These are phyloP conservation scores for Budorcas taxicolor DNA, from an alignment of 2,113 vertebrate genomes.

Conservation along the genomic window DNA sequence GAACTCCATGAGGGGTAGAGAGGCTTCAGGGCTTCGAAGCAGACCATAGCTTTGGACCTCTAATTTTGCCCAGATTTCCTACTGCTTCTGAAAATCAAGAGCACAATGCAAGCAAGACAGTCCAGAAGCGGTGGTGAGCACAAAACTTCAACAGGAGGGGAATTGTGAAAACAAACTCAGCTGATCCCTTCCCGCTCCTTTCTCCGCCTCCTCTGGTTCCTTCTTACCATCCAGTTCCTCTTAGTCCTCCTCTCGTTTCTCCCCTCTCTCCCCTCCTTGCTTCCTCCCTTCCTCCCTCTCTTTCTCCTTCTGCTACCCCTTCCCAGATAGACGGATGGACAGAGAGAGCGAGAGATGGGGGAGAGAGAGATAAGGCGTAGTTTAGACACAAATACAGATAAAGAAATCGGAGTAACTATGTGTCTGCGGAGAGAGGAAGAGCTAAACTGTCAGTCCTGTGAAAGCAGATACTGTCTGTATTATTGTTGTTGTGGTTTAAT, in stretches of 20 bases:
- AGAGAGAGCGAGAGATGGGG: neutral
- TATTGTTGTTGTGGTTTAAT: neutral
- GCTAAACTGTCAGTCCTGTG: neutral
- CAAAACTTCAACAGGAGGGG: neutral
- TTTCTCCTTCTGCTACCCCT: neutral
- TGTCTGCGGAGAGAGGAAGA: neutral
- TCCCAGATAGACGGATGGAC: neutral
- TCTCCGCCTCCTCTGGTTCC: neutral
- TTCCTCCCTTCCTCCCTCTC: neutral
- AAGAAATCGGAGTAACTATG: neutral
- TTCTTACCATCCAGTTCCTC: neutral
- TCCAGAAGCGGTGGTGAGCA: neutral
- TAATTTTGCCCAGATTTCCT: neutral
- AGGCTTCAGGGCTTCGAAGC: fast-evolving
- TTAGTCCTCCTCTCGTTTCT: neutral
- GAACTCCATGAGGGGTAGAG: neutral
- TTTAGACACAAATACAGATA: neutral
- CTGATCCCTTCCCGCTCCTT: neutral
- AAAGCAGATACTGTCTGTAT: neutral
- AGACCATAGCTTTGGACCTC: neutral
- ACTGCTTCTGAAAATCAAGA: neutral
- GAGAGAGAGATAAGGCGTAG: neutral
- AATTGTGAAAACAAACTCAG: neutral
- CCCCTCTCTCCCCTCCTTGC: neutral
- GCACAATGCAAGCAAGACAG: neutral